Evolutionary conservation across 2,113 vertebrate genomes (phyloP), one percentile per base, ranked within the genome.

Genomic region (Notothenia coriiceps): DNA sequence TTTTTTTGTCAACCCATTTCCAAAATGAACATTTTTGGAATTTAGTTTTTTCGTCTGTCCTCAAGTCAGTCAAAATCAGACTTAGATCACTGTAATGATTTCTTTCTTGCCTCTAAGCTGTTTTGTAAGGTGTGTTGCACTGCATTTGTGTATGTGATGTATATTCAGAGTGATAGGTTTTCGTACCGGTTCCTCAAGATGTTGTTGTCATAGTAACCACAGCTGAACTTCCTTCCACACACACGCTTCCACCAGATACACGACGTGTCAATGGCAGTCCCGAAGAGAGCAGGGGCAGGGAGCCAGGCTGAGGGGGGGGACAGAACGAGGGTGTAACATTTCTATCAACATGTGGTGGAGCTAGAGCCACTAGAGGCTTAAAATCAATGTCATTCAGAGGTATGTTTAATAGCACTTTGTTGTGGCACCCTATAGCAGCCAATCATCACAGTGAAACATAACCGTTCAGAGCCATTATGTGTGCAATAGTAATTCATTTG

Each of bases 131-230:
- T 29, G 29, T 29, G 29, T 29, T 29, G 29, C 29, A 29, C 29
- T 29, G 29, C 29, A 29, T 29, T 29, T 29, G 29, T 29, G 29
- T 29, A 4, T 9, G 4, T 18, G 17, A 56, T 2, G 9, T 67
- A 4, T 18, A 15, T 44, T 64, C n/a, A n/a, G 18, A 60, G 29
- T 13, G 46, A n/a, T 22, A 14, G 0, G 22, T 15, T 47, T 80
- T 20, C 74, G 47, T 88, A 99, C 98, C 97, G 95, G 95, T 94
- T 95, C 33, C 97, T 96, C 51, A 99, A 91, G 43, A 95, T 70
- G 29, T 96, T 82, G 1, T 96, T 99, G 95, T 99, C 94, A 64
- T 99, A 99, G 94, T 99, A 99, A 91, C 83, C 86, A 0, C 98
- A 99, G 69, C 93, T 95, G 40, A 76, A 94, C 74, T 85, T 96